These are phyloP conservation scores for Hippocampus abdominalis DNA, from an alignment of 2,113 vertebrate species.

Conservation along the genomic window DNA sequence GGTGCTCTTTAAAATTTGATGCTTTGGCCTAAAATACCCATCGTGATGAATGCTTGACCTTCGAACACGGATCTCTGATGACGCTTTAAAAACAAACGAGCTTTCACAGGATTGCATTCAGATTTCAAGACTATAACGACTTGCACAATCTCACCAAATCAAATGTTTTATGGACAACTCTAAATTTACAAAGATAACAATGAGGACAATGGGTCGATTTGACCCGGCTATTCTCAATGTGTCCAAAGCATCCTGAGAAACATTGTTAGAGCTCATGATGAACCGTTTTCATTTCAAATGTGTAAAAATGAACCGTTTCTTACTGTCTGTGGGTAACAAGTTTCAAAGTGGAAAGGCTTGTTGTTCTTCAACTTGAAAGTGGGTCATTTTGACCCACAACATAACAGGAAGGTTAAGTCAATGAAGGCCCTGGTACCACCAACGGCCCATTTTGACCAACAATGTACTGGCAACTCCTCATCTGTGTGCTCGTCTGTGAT, in stretches of 20 bases:
- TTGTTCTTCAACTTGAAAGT: too few relatives aligned
- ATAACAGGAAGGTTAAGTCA: too few relatives aligned
- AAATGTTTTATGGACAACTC: neutral
- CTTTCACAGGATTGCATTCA: neutral
- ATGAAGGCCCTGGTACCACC: too few relatives aligned
- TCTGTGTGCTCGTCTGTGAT: neutral
- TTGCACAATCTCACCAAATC: neutral
- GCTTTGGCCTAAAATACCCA: neutral
- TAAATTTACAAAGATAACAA: neutral
- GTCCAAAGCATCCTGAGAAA: too few relatives aligned
- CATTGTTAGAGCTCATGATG: too few relatives aligned
- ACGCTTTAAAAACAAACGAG: neutral
- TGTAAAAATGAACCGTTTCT: too few relatives aligned
- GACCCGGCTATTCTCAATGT: too few relatives aligned
- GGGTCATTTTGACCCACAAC: too few relatives aligned
- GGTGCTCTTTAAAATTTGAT: neutral
- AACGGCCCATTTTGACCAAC: neutral
- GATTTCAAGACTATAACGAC: neutral
- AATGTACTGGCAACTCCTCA: neutral
- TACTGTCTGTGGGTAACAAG: too few relatives aligned
- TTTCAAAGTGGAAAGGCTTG: too few relatives aligned
- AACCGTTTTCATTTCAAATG: too few relatives aligned
- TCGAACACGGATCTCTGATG: constrained; percentile 5
- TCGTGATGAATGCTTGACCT: constrained; percentile 9
- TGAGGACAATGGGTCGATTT: neutral